A percentile compares a stretch with the other conserved stretches of the same genome.
phyloP scores from a whole-genome alignment of 2,797 vertebrate genomes.

The Carapus acus region DNA sequence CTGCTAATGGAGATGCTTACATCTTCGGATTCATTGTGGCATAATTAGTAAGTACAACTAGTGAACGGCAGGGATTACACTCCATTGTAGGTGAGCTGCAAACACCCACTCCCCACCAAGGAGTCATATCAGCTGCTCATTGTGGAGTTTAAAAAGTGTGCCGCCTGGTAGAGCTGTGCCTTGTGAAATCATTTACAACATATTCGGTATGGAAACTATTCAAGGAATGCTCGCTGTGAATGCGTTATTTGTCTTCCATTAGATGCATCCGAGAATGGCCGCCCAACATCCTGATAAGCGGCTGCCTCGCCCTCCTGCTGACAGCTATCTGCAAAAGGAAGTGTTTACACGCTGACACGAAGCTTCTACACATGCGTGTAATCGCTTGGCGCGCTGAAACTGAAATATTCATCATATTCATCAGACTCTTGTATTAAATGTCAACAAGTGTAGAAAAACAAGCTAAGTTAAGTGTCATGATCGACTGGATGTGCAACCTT shows the following conservation, averaged over 20 bases:
- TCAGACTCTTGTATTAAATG: too few species aligned
- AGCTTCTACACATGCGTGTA: too few species aligned
- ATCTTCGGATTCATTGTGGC: too few species aligned
- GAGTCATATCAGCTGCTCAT: neutral
- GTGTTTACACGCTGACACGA: neutral
- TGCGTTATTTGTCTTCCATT: neutral
- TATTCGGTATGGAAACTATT: slow-evolving; percentile 39
- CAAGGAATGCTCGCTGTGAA: slow-evolving; percentile 28
- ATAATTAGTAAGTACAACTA: too few species aligned
- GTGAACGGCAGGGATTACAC: too few species aligned
- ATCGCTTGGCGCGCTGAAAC: too few species aligned
- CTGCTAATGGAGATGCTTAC: too few species aligned
- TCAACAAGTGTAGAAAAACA: too few species aligned
- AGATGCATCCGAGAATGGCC: neutral
- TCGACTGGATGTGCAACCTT: too few species aligned
- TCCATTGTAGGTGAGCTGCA: too few species aligned
- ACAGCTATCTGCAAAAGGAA: neutral
- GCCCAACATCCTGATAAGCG: slow-evolving; percentile 5
- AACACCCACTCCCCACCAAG: neutral
- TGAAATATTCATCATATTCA: too few species aligned
- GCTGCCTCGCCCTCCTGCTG: slow-evolving; percentile 32
- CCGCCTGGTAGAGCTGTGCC: slow-evolving; percentile 9
- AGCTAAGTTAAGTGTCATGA: too few species aligned
- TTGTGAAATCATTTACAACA: slow-evolving; percentile 18
- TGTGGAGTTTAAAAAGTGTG: neutral